Evolutionary conservation across 2,113 vertebrate genomes (phyloP), one percentile per base, ranked within the genome.

Genomic region (Scomber colias): DNA sequence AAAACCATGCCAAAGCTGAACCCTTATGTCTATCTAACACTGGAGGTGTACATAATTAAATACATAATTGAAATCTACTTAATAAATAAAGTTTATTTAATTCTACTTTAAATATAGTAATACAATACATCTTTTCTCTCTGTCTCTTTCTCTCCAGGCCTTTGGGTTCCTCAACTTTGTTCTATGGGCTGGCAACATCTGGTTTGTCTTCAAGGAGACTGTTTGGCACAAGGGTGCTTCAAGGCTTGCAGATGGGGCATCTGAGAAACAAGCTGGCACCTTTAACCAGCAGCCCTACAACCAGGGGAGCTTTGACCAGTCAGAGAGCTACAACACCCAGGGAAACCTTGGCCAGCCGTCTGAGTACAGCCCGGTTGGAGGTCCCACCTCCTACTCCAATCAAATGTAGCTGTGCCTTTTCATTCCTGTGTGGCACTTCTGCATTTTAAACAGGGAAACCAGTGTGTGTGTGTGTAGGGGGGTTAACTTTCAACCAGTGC

Each of bases 171-270:
- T 99, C 89, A 99, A 99, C 94, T 99, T 99, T 86, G 97, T 99
- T 75, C 96, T 99, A 19, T 99, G 98, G 98, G 98, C 98, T 81
- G 98, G 98, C 87, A 99, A 99, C 92, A 99, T 99, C 92, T 99
- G 98, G 98, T 99, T 99, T 92, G 98, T 99, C 89, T 99, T 99
- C 91, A 99, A 99, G 94, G 98, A 99, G 94, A 99, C 98, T 0
- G 92, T 96, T 66, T 99, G 98, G 98, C 98, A 99, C 75, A 97
- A 98, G 88, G 96, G 96, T 11, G 88, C 95, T 57, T 95, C 96
- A 51, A 94, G 95, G 62, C 95, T 97, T 12, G 45, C 96, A 17
- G 84, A 89, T 0, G 95, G 95, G 3, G 79, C 95, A 11, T 93
- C 96, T 83, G 97, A 98, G 92, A 99, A 98, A 87, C 97, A 97